A percentile compares a stretch with the other conserved stretches of the same genome.
Conservation (phyloP, 2,113 vertebrate species). For the Dunckerocampus dactyliophorus region DNA sequence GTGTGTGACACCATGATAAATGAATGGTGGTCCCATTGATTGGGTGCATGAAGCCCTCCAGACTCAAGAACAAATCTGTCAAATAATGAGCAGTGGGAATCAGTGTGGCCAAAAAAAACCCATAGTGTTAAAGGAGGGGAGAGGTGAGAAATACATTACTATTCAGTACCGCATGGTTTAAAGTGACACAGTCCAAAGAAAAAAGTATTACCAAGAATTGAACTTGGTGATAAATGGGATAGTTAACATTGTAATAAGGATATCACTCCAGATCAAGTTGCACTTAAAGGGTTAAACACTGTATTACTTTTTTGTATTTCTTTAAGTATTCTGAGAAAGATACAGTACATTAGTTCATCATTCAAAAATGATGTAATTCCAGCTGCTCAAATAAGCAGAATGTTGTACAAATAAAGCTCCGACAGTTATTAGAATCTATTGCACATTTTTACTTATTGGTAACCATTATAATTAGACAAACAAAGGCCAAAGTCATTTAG, state of each 20-base stretch:
- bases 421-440: not conserved
- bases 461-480: not conserved
- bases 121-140: conserved; percentile 22
- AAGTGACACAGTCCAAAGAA: not conserved
- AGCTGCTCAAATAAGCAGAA: not conserved
- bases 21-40: not conserved
- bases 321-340: too few relatives aligned
- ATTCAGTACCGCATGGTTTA: not conserved
- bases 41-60: conserved; percentile 28
- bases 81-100: conserved; percentile 30
- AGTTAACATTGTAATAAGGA: too few relatives aligned
- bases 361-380: not conserved
- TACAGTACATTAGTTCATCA: not conserved
- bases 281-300: too few relatives aligned
- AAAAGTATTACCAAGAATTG: not conserved
- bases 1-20: not conserved
- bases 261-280: too few relatives aligned
- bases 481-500: too few relatives aligned
- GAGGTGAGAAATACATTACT: not conserved
- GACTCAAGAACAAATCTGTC: conserved; percentile 25
- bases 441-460: not conserved
- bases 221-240: not conserved
- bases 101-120: conserved; percentile 12
- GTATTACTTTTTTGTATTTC: too few relatives aligned
- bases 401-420: not conserved